phyloP scores from a whole-genome alignment of 2,113 vertebrate species.

The Lethenteron camtschaticum region DNA sequence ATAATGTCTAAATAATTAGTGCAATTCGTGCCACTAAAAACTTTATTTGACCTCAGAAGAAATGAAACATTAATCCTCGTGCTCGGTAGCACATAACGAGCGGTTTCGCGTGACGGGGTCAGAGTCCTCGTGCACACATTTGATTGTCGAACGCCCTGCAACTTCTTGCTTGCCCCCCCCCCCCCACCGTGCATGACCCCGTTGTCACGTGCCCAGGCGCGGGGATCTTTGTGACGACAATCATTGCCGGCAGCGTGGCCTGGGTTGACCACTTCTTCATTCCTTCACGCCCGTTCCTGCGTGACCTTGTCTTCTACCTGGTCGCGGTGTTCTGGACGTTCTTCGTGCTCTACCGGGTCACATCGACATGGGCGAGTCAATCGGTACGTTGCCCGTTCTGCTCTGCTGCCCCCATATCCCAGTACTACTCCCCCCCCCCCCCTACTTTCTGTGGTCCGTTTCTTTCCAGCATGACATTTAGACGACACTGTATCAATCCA shows the following conservation, averaged over 20 bases:
- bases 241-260: slow-evolving; percentile 59
- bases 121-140: too few species aligned
- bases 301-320: slow-evolving; percentile 81
- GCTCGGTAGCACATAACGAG: too few species aligned
- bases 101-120: too few species aligned
- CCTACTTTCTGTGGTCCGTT: neutral
- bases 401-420: neutral
- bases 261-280: slow-evolving; percentile 52
- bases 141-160: too few species aligned
- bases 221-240: slow-evolving; percentile 72
- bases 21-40: too few species aligned
- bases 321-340: slow-evolving; percentile 61
- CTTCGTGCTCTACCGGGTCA: slow-evolving; percentile 37
- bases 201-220: slow-evolving; percentile 32
- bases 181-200: too few species aligned
- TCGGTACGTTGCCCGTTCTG: slow-evolving; percentile 30
- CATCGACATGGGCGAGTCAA: slow-evolving; percentile 32
- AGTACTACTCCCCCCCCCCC: neutral
- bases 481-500: too few species aligned
- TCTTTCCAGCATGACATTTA: neutral
- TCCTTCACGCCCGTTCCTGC: slow-evolving; percentile 74
- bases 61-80: too few species aligned
- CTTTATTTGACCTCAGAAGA: too few species aligned
- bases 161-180: too few species aligned
- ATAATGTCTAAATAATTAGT: too few species aligned